These are phyloP conservation scores for Narcine bancroftii DNA, from an alignment of 2,113 vertebrate genomes.

Conservation along the genomic window DNA sequence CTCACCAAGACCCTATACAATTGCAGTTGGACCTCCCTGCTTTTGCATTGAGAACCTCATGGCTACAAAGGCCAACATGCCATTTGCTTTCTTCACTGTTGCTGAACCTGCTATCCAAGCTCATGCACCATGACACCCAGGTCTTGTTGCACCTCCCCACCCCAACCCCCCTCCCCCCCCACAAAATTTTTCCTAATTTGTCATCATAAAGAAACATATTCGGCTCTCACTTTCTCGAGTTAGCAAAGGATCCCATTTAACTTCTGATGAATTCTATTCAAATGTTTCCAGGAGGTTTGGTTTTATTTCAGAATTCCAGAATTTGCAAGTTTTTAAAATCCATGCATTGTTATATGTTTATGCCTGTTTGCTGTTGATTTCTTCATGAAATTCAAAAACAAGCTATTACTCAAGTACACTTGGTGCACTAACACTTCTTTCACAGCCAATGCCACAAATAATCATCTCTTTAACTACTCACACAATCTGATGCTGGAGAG, in stretches of 20 bases:
- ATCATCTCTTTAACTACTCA: not conserved
- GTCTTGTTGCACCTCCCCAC: too few species aligned
- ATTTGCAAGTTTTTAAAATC: conserved; percentile 1
- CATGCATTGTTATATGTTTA: not conserved
- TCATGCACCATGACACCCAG: too few species aligned
- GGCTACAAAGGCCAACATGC: too few species aligned
- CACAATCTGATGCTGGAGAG: not conserved
- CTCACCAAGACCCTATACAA: too few species aligned
- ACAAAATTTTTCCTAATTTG: too few species aligned
- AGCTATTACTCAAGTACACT: not conserved
- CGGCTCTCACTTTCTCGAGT: not conserved
- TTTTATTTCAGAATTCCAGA: conserved; percentile 21
- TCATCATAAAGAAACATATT: not conserved
- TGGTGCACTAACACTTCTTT: not conserved
- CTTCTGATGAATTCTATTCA: not conserved
- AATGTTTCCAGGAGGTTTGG: not conserved
- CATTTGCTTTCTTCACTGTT: too few species aligned
- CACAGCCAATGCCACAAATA: not conserved
- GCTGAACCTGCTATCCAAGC: too few species aligned
- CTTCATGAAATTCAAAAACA: not conserved
- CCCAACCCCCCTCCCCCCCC: too few species aligned
- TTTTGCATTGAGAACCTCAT: too few species aligned
- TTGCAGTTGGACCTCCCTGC: too few species aligned
- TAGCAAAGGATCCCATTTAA: not conserved
- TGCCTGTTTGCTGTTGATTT: not conserved